Base-by-base conservation (phyloP, 2,888 invertebrate species). In the Eubasilissa splendida region DNA sequence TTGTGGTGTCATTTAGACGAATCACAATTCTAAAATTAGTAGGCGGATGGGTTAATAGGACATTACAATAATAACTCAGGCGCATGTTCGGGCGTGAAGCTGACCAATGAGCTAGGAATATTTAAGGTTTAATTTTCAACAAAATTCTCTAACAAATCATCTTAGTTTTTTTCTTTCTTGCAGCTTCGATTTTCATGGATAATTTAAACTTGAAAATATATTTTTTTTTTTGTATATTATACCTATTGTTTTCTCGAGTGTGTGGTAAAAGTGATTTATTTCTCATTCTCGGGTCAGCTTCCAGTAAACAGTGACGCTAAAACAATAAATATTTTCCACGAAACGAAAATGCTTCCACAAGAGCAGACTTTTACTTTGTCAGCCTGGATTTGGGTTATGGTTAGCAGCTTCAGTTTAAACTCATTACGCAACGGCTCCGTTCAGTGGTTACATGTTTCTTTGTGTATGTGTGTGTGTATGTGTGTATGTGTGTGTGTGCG, bases 381-480 rank as follows among this genome's bases (percentile, higher is more conserved):
- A n/a, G 75, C 14, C 75, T 75, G 59, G 75, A 75, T 75, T 75
- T 75, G 60, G 75, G 75, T 75, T 73, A 73, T 73, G 56, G 73
- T 73, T 42, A 75, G 75, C 75, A 60, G 31, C 75, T 75, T 75
- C 75, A 60, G 75, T 75, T 75, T 50, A 60, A 75, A 73, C 42
- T 52, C 53, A 75, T 75, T 75, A 52, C 75, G 75, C n/a, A 75
- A 75, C 60, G 60, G 59, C 75, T 60, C 33, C 60, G 50, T 75
- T 50, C 42, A 50, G 31, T 50, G 50, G 75, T 53, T 60, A 60
- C 60, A 60, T 60, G 60, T 60, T 11, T 42, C 31, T 50, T 58
- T 12, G 12, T 12, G 70, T 33, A 10, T n/a, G 42, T 42, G 3
- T 42, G 42, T 4, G 42, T 42, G 4, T 4, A 3, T 33, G 58